phyloP scores from a whole-genome alignment of 2,888 invertebrate species.

The Sylvicola cinctus region DNA sequence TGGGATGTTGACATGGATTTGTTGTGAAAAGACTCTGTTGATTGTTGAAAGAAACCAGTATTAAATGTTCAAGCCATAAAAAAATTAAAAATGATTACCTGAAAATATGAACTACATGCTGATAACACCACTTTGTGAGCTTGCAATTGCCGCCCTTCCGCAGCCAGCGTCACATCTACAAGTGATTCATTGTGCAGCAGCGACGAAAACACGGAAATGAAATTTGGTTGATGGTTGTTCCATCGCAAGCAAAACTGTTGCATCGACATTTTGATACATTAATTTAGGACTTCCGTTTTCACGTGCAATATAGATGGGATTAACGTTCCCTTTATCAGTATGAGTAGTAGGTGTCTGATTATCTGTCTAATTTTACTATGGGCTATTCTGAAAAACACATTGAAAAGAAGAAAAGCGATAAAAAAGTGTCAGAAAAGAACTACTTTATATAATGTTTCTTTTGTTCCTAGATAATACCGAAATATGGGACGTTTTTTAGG shows the following conservation, averaged over 20 bases:
- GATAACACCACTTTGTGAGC: constrained; percentile 80
- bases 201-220: constrained; percentile 73
- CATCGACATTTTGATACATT: constrained; percentile 31
- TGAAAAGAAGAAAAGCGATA: too few relatives aligned
- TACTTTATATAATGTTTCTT: too few relatives aligned
- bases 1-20: constrained; percentile 75
- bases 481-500: too few relatives aligned
- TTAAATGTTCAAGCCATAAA: background rate
- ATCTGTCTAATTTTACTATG: too few relatives aligned
- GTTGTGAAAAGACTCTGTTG: constrained; percentile 56
- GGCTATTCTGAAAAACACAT: too few relatives aligned
- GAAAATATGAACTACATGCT: constrained; percentile 85
- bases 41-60: too few relatives aligned
- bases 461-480: too few relatives aligned
- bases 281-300: too few relatives aligned
- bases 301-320: too few relatives aligned
- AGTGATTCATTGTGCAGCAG: constrained; percentile 63
- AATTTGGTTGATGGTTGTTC: constrained; percentile 89
- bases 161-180: constrained; percentile 80
- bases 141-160: constrained; percentile 69
- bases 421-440: too few relatives aligned
- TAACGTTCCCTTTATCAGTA: too few relatives aligned
- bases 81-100: constrained; percentile 30
- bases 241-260: constrained; percentile 69
- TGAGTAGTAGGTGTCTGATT: too few relatives aligned